phyloP scores from a whole-genome alignment of 2,113 vertebrate genomes.

The Tupaia chinensis region DNA sequence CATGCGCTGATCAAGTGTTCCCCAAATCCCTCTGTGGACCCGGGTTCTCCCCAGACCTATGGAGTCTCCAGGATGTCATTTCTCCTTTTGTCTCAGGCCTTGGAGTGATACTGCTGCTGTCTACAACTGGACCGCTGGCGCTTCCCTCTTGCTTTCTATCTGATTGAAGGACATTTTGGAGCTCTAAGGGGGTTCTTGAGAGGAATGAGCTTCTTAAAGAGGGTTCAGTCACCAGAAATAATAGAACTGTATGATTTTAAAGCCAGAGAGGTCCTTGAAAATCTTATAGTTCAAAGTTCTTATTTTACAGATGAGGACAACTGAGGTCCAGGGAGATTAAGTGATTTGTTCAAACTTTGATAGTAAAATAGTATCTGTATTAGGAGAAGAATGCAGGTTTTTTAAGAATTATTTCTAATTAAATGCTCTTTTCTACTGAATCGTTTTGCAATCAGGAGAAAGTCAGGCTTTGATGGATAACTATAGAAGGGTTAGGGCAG shows the following conservation, averaged over 20 bases:
- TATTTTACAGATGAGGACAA: neutral
- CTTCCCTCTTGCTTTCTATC: neutral
- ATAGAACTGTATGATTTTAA: neutral
- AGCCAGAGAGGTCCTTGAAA: neutral
- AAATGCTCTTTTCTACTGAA: slow-evolving; percentile 14
- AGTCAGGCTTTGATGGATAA: slow-evolving; percentile 40
- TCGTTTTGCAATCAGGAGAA: slow-evolving; percentile 39
- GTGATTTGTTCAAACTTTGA: neutral
- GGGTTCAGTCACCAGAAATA: neutral
- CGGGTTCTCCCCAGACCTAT: neutral
- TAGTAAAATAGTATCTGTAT: neutral
- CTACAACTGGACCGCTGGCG: neutral
- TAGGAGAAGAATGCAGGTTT: neutral
- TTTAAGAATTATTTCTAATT: slow-evolving; percentile 27
- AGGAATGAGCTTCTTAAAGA: neutral
- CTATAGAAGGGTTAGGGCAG: neutral
- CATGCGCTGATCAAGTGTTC: neutral
- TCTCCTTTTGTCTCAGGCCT: neutral
- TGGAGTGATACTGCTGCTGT: too few relatives aligned
- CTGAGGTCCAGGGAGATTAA: neutral
- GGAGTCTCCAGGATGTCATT: neutral
- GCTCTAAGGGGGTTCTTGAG: neutral
- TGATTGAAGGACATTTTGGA: neutral
- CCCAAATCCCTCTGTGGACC: neutral
- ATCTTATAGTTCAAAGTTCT: neutral